Conservation (phyloP, 1,140 invertebrate genomes). For the Radopholus similis region DNA sequence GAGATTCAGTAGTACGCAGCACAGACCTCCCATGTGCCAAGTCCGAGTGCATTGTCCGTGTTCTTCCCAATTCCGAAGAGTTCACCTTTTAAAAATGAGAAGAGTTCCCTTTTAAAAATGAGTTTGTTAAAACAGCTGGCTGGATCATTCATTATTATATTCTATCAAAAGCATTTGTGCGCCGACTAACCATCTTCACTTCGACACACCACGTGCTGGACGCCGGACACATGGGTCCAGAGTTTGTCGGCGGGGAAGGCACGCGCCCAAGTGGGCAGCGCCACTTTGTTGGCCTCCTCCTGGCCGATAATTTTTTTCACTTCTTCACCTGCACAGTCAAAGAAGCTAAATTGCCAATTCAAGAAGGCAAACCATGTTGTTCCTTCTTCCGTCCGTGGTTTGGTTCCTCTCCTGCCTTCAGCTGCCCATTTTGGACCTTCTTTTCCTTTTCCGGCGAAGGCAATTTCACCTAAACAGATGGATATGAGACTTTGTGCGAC, state of each 20-base stretch:
- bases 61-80: conserved; percentile 55
- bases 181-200: conserved; percentile 30
- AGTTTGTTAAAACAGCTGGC: no score
- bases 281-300: conserved; percentile 16
- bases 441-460: conserved; percentile 14
- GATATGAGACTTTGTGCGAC: no score
- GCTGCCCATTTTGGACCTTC: not conserved
- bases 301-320: not conserved
- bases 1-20: not conserved
- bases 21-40: conserved; percentile 52
- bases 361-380: no score
- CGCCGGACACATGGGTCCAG: conserved; percentile 53
- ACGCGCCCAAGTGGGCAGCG: conserved; percentile 24
- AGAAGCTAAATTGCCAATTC: no score
- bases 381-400: not conserved
- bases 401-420: not conserved
- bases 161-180: no score
- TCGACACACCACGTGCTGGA: conserved; percentile 47
- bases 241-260: conserved; percentile 33
- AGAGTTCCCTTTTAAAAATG: conserved; percentile 4
- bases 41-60: conserved; percentile 53
- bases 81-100: conserved; percentile 37
- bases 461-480: conserved; percentile 11
- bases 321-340: not conserved
- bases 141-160: no score